Conservation (phyloP, 2,797 vertebrate species). For the Peromyscus eremicus region DNA sequence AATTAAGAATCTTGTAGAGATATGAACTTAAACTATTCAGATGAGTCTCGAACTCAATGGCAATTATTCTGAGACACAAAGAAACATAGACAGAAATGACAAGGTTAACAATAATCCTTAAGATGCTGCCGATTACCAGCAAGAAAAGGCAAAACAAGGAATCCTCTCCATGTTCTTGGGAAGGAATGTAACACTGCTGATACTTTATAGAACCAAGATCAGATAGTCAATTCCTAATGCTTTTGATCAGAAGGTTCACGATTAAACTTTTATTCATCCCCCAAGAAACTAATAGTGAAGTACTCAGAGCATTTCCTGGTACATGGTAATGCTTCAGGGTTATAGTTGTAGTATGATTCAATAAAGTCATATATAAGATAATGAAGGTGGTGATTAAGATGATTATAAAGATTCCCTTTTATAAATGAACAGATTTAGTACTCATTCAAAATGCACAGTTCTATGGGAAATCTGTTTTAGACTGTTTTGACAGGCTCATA, state of each 20-base stretch:
- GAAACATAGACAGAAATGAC: background rate
- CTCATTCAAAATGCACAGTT: background rate
- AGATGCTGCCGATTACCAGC: background rate
- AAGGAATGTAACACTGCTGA: fast-evolving
- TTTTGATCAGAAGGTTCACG: background rate
- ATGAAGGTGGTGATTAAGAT: background rate
- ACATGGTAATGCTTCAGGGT: background rate
- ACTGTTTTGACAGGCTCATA: slow-evolving; percentile 51
- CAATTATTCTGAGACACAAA: background rate
- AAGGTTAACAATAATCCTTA: background rate
- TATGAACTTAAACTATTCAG: background rate
- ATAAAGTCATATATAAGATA: background rate
- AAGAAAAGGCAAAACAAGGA: background rate
- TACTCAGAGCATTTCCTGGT: background rate
- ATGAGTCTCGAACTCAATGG: background rate
- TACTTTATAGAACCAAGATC: background rate
- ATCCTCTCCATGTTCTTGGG: background rate
- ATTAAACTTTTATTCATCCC: background rate
- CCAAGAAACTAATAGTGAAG: background rate
- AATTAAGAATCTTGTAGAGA: slow-evolving; percentile 3
- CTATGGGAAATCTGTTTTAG: slow-evolving; percentile 38
- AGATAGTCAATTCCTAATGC: background rate
- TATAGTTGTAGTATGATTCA: background rate
- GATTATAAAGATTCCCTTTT: background rate
- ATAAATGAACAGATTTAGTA: background rate